Evolutionary conservation across 2,113 vertebrate genomes (phyloP), one percentile per base, ranked within the genome.

Genomic region (Ophthalmolycus amberensis): DNA sequence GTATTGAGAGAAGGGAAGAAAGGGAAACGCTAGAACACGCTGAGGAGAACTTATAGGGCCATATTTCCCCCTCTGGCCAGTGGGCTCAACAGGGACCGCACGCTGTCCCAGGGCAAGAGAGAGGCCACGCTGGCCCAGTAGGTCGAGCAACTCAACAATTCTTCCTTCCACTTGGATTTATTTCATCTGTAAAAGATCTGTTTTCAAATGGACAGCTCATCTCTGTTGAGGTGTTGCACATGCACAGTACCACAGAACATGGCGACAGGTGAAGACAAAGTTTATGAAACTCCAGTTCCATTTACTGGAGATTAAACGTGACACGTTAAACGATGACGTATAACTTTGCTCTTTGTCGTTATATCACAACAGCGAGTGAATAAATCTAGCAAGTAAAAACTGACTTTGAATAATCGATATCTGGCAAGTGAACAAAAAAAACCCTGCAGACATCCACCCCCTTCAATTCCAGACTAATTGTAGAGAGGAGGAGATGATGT

Each of bases 21-120:
- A 85, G 68, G 74, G 37, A 84, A 89, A 81, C 79, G 60, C 67
- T 58, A 70, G 62, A 81, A 65, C 73, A 75, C 8, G 27, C 48
- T 44, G 38, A 80, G 78, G 25, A 82, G 40, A 80, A 85, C 87
- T 80, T 69, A 71, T 59, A 77, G 67, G 50, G 48, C 68, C 10
- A 44, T 80, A 69, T 68, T 71, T 68, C 75, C 78, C 67, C 63
- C 78, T 76, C 76, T 27, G 25, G 70, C 75, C 54, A 12, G 54
- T 27, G 54, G 11, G n/a, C 54, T 27, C 25, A 58, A n/a, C 0
- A 59, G 50, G 15, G 50, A n/a, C 22, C 9, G 20, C 20, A 52
- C 15, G 8, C 20, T 15, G 5, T 12, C 56, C 56, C 25, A 1
- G 11, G 56, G 56, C 56, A 29, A 59, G n/a, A 27, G 27, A 58